Percentiles rank a stretch among this genome's conserved stretches.
phyloP scores from a whole-genome alignment of 1,140 invertebrate species.

The Zophobas morio region DNA sequence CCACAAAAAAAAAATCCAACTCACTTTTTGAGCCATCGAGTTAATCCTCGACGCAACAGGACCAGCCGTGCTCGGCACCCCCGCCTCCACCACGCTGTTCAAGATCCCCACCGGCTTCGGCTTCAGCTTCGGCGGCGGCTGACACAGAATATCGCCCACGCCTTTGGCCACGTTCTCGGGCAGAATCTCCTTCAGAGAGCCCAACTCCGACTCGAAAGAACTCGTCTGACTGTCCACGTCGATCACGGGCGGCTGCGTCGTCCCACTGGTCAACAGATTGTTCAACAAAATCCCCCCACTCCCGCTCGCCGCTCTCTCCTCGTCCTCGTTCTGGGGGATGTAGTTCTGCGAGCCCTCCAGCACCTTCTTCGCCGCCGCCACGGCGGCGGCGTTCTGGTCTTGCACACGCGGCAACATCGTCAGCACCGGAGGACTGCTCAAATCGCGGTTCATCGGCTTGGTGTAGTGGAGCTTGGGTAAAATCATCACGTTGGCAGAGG shows the following conservation, averaged over 20 bases:
- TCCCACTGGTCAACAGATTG: slow-evolving; percentile 17
- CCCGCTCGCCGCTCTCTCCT: not conserved
- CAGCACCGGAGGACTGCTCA: slow-evolving; percentile 35
- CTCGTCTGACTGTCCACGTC: slow-evolving; percentile 7
- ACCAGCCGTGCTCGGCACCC: slow-evolving; percentile 67
- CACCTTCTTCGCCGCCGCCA: not conserved
- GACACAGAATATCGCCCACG: slow-evolving; percentile 65
- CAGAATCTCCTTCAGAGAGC: slow-evolving; percentile 57
- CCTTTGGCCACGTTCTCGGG: slow-evolving; percentile 63
- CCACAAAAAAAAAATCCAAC: slow-evolving; percentile 43
- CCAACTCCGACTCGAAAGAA: slow-evolving; percentile 52
- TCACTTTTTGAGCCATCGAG: slow-evolving; percentile 69
- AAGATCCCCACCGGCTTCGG: slow-evolving; percentile 66
- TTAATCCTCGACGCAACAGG: slow-evolving; percentile 66
- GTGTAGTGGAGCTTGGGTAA: slow-evolving; percentile 38
- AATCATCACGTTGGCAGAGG: slow-evolving; percentile 25
- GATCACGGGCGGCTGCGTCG: not conserved
- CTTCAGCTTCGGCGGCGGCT: slow-evolving; percentile 67
- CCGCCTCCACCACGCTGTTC: slow-evolving; percentile 64
- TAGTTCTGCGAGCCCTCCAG: slow-evolving; percentile 54
- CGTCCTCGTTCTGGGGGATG: slow-evolving; percentile 53
- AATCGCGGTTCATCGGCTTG: slow-evolving; percentile 15
- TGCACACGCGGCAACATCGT: slow-evolving; percentile 17
- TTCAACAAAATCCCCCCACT: slow-evolving; percentile 27
- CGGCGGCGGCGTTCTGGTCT: not conserved